Conservation (phyloP, 2,888 invertebrate species). For the Aphidius colemani region DNA sequence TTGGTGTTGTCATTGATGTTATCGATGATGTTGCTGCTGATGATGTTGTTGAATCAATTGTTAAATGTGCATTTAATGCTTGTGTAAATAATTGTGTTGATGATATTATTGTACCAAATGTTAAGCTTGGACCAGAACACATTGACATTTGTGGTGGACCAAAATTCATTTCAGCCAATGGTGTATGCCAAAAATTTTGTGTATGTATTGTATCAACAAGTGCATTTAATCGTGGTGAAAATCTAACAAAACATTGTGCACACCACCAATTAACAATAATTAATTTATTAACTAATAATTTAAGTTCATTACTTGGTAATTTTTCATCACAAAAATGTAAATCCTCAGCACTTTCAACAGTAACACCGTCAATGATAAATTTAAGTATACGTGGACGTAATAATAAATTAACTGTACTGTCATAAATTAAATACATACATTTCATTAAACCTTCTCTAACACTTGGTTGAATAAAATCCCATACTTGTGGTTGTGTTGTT, state of each 20-base stretch:
- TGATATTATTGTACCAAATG: constrained; percentile 56
- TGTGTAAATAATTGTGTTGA: constrained; percentile 57
- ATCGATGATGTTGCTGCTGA: constrained; percentile 26
- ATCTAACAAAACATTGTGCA: constrained; percentile 53
- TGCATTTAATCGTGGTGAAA: constrained; percentile 53
- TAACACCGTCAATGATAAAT: constrained; percentile 58
- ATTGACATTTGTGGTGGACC: constrained; percentile 58
- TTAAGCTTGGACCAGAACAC: constrained; percentile 52
- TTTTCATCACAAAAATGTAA: constrained; percentile 56
- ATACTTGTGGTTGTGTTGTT: constrained; percentile 48
- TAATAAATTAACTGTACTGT: constrained; percentile 55
- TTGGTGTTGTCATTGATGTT: constrained; percentile 11
- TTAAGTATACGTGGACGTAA: constrained; percentile 56
- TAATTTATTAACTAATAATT: constrained; percentile 54
- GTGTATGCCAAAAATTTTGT: constrained; percentile 57
- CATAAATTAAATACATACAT: constrained; percentile 56
- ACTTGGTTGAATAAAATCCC: constrained; percentile 49
- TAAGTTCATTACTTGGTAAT: constrained; percentile 51
- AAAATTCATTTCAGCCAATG: constrained; percentile 58
- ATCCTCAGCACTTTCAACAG: constrained; percentile 57
- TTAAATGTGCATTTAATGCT: constrained; percentile 49
- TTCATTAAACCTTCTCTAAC: constrained; percentile 55
- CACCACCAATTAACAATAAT: constrained; percentile 56
- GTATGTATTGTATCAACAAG: constrained; percentile 56
- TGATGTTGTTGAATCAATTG: constrained; percentile 14